Evolutionary conservation across 1,140 invertebrate species (phyloP), one percentile per base, ranked within the genome.

Genomic region (Megathymus violae): DNA sequence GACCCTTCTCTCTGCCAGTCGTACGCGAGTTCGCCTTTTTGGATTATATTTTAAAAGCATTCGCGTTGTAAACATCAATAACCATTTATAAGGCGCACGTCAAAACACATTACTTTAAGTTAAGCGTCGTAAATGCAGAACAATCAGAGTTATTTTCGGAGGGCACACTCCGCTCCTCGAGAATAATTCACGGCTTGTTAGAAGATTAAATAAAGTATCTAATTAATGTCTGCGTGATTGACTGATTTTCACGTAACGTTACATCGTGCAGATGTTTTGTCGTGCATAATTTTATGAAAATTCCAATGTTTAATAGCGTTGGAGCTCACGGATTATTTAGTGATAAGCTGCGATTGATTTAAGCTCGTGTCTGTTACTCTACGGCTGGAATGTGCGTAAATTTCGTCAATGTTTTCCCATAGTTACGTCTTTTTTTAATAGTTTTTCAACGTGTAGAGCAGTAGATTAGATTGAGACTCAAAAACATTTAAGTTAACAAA

Each of bases 161-260:
- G 47, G 19, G 60, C 67, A 64, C 56, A 63, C 56, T 67, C 70
- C 71, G 74, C 59, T n/a, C 67, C 69, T 74, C 56, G 65, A 66
- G 67, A 54, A 71, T 71, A 69, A 76, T 71, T 75, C 72, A 69
- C 54, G 52, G 70, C 67, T 71, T 73, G 77, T 75, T 71, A 38
- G 48, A 63, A 80, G 80, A 82, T 85, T 84, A 84, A 78, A 74
- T 69, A 69, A 58, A 75, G 71, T 64, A 77, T 54, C 73, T 72
- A 78, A 82, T 85, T 81, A 85, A 86, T 78, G 83, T 87, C 82
- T 65, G 54, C 54, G 65, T 82, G 84, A 87, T 88, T 86, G 80
- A 87, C 50, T 84, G 77, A 71, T 76, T 76, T 69, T 68, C 65
- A 74, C 71, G 74, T 79, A 62, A 47, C 40, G 13, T 67, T 69